Evolutionary conservation across 2,113 vertebrate species (phyloP).

Genomic region (Vicugna pacos): DNA sequence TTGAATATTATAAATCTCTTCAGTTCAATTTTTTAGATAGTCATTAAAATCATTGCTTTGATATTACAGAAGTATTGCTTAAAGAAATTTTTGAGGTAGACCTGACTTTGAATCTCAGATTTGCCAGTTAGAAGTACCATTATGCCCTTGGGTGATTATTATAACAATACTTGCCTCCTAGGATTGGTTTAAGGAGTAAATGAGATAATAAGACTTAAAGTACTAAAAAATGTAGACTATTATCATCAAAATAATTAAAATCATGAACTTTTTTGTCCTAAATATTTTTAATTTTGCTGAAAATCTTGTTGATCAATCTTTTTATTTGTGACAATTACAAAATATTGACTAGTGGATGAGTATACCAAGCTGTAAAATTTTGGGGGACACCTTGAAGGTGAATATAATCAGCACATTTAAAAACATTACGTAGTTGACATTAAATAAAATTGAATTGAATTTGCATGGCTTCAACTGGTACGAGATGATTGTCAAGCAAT

Average conservation of each 20-base stretch:
- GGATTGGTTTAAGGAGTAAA: constrained; percentile 5
- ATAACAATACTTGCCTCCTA: not conserved
- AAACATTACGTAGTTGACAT: constrained; percentile 41
- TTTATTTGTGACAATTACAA: not conserved
- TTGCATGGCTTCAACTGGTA: constrained; percentile 5
- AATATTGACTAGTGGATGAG: not conserved
- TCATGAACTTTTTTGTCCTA: not conserved
- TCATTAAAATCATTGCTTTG: not conserved
- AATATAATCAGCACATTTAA: constrained; percentile 8
- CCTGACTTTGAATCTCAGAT: not conserved
- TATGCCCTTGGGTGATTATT: not conserved
- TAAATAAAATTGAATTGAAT: constrained; percentile 56
- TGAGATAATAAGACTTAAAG: not conserved
- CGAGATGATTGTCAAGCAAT: not conserved
- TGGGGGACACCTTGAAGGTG: not conserved
- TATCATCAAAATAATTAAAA: not conserved
- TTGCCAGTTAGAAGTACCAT: not conserved
- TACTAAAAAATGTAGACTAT: not conserved
- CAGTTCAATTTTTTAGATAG: not conserved
- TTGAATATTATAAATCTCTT: constrained; percentile 16
- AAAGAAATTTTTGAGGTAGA: not conserved
- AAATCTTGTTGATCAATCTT: not conserved
- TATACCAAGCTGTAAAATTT: not conserved
- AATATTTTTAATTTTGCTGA: constrained; percentile 22
- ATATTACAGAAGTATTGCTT: not conserved